Evolutionary conservation across 2,888 invertebrate genomes (phyloP).

Genomic region (Patella ulyssiponensis): DNA sequence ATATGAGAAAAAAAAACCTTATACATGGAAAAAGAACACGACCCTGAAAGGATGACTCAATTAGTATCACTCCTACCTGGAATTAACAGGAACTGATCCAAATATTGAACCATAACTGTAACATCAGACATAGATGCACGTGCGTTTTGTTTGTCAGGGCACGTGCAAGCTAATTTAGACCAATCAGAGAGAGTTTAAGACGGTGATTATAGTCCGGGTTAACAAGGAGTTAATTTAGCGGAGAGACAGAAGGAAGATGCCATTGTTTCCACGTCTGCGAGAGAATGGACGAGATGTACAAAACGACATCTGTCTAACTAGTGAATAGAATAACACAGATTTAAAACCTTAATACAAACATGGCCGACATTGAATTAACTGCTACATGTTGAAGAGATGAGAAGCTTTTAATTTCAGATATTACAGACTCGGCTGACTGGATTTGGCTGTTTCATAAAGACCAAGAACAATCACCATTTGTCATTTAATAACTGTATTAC

Average conservation of each 20-base stretch:
- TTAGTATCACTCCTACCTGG: neutral
- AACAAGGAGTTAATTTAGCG: slow-evolving; percentile 11
- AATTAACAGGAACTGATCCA: neutral
- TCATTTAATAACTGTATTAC: too few relatives aligned
- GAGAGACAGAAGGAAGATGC: slow-evolving; percentile 9
- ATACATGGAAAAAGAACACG: too few relatives aligned
- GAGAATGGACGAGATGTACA: neutral
- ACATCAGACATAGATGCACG: neutral
- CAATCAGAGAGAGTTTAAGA: neutral
- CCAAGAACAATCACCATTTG: too few relatives aligned
- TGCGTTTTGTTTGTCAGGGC: slow-evolving; percentile 3
- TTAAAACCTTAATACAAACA: too few relatives aligned
- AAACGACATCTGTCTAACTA: neutral
- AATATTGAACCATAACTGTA: neutral
- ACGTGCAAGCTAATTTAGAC: slow-evolving; percentile 6
- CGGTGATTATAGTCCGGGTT: slow-evolving; percentile 3
- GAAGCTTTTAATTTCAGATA: too few relatives aligned
- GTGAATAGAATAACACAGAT: neutral
- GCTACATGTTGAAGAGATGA: too few relatives aligned
- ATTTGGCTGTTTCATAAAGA: too few relatives aligned
- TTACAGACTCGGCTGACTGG: too few relatives aligned
- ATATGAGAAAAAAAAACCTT: too few relatives aligned
- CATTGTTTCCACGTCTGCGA: neutral
- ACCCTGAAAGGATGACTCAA: too few relatives aligned
- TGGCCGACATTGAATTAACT: too few relatives aligned